Base-by-base conservation (phyloP, 2,888 invertebrate species). In the Pyrocoelia pectoralis region DNA sequence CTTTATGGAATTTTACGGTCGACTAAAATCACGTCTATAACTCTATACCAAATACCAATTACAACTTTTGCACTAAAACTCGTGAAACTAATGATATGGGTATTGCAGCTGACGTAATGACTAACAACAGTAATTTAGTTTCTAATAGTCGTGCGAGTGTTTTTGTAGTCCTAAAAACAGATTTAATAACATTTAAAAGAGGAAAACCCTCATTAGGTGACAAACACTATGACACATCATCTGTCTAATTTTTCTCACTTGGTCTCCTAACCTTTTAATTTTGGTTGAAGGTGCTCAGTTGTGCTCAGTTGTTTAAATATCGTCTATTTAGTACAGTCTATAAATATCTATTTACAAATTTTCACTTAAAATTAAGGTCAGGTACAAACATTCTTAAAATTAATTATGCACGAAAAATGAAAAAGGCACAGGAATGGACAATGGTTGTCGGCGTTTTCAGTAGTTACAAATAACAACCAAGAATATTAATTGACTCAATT, bases 371-470 rank as follows among this genome's bases (percentile, higher is more conserved):
- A 38, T 12, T 62, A 57, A 40, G 19, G 53, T 63, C 63, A 63
- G 63, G 63, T 63, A 63, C 63, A 63, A 63, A 33, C 28, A 50
- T 58, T 54, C 41, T 33, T 33, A 58, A 63, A 57, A 54, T 29
- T 58, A 54, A 9, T 24, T 56, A 56, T 15, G 38, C 29, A 41
- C 18, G 56, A 62, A 52, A 24, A 14, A 43, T 61, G 50, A 17
- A 41, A 19, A 24, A 40, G 40, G n/a, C 46, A 9, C 18, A 33
- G 5, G 46, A 46, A 46, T 43, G 41, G 6, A 46, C 10, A 46
- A 46, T 18, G 46, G 15, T 46, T 18, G 46, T 15, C 46, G 46
- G 46, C 18, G 2, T 4, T 17, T 46, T 46, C n/a, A 46, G 17
- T 17, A 46, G 33, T 33, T 3, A 24, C 24, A 5, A 33, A n/a